Evolutionary conservation across 2,797 vertebrate genomes (phyloP), one percentile per base, ranked within the genome.

Genomic region (Anas georgica): DNA sequence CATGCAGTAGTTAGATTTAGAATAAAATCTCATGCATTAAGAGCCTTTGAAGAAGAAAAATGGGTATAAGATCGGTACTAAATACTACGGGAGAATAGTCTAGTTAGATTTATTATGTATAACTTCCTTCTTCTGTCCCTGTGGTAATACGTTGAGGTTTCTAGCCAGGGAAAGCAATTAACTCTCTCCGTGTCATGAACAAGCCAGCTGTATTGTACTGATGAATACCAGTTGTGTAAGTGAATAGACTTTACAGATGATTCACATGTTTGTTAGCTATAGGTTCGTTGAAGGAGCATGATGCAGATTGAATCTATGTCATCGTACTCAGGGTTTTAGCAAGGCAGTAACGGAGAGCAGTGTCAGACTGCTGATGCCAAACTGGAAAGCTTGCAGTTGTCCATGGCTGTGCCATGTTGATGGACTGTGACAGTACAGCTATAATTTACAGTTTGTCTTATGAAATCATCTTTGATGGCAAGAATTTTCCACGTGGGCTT

Each of bases 41-140:
- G 74, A 90, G 62, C 45, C 62, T 45, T 64, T 82, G 92, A 92
- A 93, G 77, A 93, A 95, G 91, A 96, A 79, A 94, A 94, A 90
- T 62, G 59, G 26, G 8, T 48, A 59, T 63, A 68, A 70, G 85
- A 78, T 50, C 41, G 29, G 14, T 92, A 29, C 64, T 93, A 79
- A 90, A 85, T 95, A 41, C 55, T 58, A 46, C 84, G 54, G 94
- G 89, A 77, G 84, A 46, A 55, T 69, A 85, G 74, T 89, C 76
- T 43, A 25, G 22, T 64, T 90, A n/a, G 37, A 79, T 94, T 93
- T 88, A 84, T 86, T 90, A 52, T 23, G 8, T 43, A 11, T 52
- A 85, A 73, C 60, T 93, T 91, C 56, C 75, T 91, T 18, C 17
- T 62, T 23, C 15, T 37, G n/a, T 81, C 54, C 33, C 45, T 81